phyloP scores from a whole-genome alignment of 2,797 vertebrate genomes.

The Syngnathus acus region DNA sequence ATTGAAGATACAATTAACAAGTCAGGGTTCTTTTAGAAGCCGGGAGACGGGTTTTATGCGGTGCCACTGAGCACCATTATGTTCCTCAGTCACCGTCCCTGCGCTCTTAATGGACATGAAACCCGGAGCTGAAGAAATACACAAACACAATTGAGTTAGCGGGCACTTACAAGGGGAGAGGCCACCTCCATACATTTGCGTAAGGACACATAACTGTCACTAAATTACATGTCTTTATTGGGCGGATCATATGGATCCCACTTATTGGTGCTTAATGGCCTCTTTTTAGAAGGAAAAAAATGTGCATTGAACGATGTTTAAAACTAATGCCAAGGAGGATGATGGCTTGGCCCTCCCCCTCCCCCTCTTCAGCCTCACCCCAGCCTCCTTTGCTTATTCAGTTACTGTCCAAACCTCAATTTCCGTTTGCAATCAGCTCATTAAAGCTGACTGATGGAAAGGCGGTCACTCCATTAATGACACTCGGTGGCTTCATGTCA shows the following conservation, averaged over 20 bases:
- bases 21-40: conserved; percentile 32
- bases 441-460: conserved; percentile 50
- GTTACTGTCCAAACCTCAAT: conserved; percentile 58
- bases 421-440: conserved; percentile 52
- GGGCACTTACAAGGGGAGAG: conserved; percentile 64
- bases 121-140: conserved; percentile 59
- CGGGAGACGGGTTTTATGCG: conserved; percentile 12
- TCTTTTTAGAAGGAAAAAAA: conserved; percentile 18
- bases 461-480: conserved; percentile 43
- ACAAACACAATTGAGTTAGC: conserved; percentile 68
- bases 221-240: conserved; percentile 67
- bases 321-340: conserved; percentile 41
- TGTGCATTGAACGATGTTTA: conserved; percentile 41
- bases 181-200: conserved; percentile 64
- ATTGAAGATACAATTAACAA: conserved; percentile 50
- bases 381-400: conserved; percentile 47
- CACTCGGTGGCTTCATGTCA: conserved; percentile 18
- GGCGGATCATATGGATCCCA: conserved; percentile 58
- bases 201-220: conserved; percentile 72
- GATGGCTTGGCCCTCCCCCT: conserved; percentile 23
- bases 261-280: conserved; percentile 62
- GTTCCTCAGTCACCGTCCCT: conserved; percentile 50
- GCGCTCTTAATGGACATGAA: conserved; percentile 71
- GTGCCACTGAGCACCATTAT: conserved; percentile 43
- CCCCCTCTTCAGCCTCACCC: conserved; percentile 6